phyloP scores from a whole-genome alignment of 1,140 invertebrate genomes.

The Theocolax elegans region DNA sequence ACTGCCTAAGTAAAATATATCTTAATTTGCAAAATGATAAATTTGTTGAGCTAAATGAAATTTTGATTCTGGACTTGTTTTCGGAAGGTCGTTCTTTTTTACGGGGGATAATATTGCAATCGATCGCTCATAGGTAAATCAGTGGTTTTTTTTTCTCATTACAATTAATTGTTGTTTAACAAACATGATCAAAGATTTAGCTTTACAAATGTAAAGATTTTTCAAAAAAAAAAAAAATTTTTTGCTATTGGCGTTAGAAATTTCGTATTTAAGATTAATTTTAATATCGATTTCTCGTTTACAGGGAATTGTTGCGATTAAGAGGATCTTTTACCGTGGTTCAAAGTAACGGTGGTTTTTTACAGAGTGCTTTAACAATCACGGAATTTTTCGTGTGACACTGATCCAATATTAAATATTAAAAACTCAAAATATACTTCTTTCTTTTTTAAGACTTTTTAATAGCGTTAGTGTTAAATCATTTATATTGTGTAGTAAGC shows the following conservation, averaged over 20 bases:
- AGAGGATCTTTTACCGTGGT: too few relatives aligned
- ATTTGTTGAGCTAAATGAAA: constrained; percentile 16
- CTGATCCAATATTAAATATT: too few relatives aligned
- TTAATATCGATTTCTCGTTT: background rate
- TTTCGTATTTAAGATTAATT: background rate
- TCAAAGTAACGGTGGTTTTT: too few relatives aligned
- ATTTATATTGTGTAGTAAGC: constrained; percentile 15
- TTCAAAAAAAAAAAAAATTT: constrained; percentile 6
- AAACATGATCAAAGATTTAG: background rate
- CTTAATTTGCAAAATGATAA: constrained; percentile 13
- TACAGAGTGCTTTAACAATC: too few relatives aligned
- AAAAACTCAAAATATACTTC: too few relatives aligned
- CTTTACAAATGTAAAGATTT: constrained; percentile 1
- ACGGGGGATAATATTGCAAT: too few relatives aligned
- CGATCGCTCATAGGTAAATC: background rate
- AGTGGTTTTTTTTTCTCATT: constrained; percentile 9
- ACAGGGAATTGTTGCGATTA: background rate
- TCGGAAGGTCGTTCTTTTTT: constrained; percentile 28
- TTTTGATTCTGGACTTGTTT: constrained; percentile 23
- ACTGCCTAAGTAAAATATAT: constrained; percentile 28
- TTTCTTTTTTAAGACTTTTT: too few relatives aligned
- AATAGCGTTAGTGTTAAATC: constrained; percentile 12
- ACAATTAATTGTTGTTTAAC: constrained; percentile 11
- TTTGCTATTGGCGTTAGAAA: constrained; percentile 8
- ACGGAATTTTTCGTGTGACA: too few relatives aligned